Percentiles rank a stretch among this genome's conserved stretches.
Evolutionary conservation across 2,797 vertebrate species (phyloP).

Genomic region (Clarias fuscus): DNA sequence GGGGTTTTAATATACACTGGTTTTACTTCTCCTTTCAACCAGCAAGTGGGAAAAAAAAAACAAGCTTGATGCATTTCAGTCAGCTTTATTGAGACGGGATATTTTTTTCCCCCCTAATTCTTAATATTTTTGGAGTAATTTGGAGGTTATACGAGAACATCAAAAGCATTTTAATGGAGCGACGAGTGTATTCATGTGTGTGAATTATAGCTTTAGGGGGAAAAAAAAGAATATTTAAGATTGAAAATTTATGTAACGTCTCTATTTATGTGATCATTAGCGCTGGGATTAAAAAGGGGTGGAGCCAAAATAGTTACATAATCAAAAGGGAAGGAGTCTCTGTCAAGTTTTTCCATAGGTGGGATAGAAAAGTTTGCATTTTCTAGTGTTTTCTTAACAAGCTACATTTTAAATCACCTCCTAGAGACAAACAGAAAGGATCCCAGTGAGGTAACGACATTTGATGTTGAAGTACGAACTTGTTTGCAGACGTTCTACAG

Average conservation of each 20-base stretch:
- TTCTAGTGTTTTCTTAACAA: background rate
- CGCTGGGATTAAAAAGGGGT: background rate
- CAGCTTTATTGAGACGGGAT: constrained; percentile 15
- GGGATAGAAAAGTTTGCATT: background rate
- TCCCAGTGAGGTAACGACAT: background rate
- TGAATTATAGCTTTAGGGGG: background rate
- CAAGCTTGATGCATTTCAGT: constrained; percentile 9
- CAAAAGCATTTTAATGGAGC: background rate
- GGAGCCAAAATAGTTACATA: background rate
- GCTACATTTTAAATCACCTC: background rate
- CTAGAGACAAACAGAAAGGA: background rate
- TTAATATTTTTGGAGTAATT: background rate
- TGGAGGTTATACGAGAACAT: too few relatives aligned
- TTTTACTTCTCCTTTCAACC: constrained; percentile 32
- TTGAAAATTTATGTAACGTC: too few relatives aligned
- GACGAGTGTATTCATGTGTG: background rate
- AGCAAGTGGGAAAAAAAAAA: constrained; percentile 23
- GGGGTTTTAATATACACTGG: constrained; percentile 46
- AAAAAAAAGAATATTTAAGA: too few relatives aligned
- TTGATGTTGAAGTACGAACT: background rate
- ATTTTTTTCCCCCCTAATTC: background rate
- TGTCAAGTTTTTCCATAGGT: background rate
- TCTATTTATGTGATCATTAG: background rate
- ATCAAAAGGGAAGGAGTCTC: background rate
- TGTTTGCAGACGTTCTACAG: background rate